These are phyloP conservation scores for Diplosoma virens DNA, from an alignment of 23 tunicate genomes.

Conservation along the genomic window DNA sequence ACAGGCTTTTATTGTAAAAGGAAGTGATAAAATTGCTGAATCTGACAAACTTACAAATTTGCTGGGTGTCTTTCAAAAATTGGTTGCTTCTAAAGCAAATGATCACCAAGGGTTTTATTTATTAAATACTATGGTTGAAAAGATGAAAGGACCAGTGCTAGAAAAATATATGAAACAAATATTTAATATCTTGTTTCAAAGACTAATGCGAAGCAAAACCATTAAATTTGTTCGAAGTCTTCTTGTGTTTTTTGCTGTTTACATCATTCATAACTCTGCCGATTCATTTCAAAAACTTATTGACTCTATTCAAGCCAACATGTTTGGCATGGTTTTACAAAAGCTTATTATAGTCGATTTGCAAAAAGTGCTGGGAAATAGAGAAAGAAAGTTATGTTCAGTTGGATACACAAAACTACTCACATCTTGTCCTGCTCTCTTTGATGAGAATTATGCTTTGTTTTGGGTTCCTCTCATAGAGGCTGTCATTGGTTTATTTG, in stretches of 20 bases:
- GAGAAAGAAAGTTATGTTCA: slow-evolving; percentile 82
- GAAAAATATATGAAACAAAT: slow-evolving; percentile 66
- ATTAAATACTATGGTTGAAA: slow-evolving; percentile 65
- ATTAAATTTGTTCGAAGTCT: slow-evolving; percentile 71
- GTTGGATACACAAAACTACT: slow-evolving; percentile 80
- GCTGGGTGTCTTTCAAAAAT: slow-evolving; percentile 91
- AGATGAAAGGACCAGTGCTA: slow-evolving; percentile 32
- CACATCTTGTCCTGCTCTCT: slow-evolving; percentile 66
- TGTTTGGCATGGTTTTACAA: slow-evolving; percentile 90
- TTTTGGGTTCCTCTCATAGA: slow-evolving; percentile 80
- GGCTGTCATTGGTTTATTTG: slow-evolving; percentile 84
- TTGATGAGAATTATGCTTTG: slow-evolving; percentile 59
- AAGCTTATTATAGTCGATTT: slow-evolving; percentile 68
- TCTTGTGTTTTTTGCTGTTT: slow-evolving; percentile 75
- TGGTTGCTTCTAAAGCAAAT: slow-evolving; percentile 85
- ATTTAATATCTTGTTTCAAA: slow-evolving; percentile 61
- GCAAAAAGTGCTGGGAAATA: slow-evolving; percentile 80
- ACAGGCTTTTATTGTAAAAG: slow-evolving; percentile 85
- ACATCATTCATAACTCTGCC: slow-evolving; percentile 58
- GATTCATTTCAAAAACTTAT: slow-evolving; percentile 58
- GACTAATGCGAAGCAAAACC: slow-evolving; percentile 75
- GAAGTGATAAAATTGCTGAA: slow-evolving; percentile 40
- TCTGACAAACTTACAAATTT: slow-evolving; percentile 58
- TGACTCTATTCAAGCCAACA: slow-evolving; percentile 67
- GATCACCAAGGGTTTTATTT: slow-evolving; percentile 85